Conservation (phyloP, 2,888 invertebrate species). For the Mesoligia furuncula region DNA sequence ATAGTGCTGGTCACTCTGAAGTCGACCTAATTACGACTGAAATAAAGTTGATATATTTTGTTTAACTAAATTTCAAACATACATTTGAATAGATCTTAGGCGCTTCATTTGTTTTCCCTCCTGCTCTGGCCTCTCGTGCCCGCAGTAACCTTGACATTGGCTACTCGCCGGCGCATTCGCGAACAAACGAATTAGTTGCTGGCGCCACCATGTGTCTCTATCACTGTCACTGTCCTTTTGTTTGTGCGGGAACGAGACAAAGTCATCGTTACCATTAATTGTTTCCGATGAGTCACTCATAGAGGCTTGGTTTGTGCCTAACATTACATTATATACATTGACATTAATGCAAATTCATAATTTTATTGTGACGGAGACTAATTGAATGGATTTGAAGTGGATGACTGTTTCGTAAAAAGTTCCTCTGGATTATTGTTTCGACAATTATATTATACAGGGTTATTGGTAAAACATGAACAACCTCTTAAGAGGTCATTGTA, state of each 20-base stretch:
- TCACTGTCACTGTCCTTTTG: neutral
- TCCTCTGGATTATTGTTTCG: neutral
- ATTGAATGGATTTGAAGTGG: neutral
- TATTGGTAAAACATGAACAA: no score
- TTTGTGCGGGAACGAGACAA: conserved; percentile 23
- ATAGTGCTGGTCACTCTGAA: no score
- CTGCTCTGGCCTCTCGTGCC: conserved; percentile 31
- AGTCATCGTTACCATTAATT: neutral
- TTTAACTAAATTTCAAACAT: no score
- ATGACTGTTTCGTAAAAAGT: neutral
- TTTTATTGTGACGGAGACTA: neutral
- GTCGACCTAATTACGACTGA: no score
- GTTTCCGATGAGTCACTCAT: conserved; percentile 18
- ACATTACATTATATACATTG: no score
- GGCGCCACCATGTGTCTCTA: conserved; percentile 35
- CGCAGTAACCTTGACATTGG: conserved; percentile 27
- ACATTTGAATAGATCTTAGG: no score
- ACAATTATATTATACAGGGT: no score
- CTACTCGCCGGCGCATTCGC: conserved; percentile 2
- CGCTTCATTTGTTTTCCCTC: neutral
- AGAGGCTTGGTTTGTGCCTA: no score
- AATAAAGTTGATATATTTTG: no score
- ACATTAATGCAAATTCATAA: neutral
- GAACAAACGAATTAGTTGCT: neutral
- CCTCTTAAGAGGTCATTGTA: no score